Evolutionary conservation across 1,140 invertebrate species (phyloP), one percentile per base, ranked within the genome.

Genomic region (Oppia nitens): DNA sequence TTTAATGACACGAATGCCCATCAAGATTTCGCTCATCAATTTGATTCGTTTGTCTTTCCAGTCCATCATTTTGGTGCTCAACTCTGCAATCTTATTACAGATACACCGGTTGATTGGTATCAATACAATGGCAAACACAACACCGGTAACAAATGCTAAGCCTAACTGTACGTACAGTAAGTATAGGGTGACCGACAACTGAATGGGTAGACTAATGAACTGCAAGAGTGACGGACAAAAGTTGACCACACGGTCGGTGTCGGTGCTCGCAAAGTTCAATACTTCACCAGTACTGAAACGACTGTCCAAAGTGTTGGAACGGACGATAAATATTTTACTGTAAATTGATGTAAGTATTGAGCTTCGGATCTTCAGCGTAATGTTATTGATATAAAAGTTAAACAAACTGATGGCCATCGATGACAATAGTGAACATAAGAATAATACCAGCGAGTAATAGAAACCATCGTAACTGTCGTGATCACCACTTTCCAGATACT

Each of bases 191-290:
- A 91, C 80, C 23, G 76, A 74, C 48, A 93, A 71, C 83, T 91
- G 75, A 65, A 97, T 78, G 24, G 93, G 93, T 67, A 97, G 83
- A 71, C 89, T 94, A 93, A 95, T 98, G 63, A 96, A 78, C 17
- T 87, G 81, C 75, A 98, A 94, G 71, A 98, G 94, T 73, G 87
- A 94, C 0, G 86, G 82, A 74, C 88, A 93, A 45, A 92, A 87
- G 72, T 96, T 97, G 0, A 94, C 83, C 63, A 98, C 88, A 64
- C 93, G 78, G 67, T 95, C 90, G 0, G 84, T 84, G 71, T 98
- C 95, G 1, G 88, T 93, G 28, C 88, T 95, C 83, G 98, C 94
- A 65, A 92, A 89, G 73, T 98, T 98, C 0, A 95, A 80, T 26
- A 98, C 84, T 76, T 96, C 85, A 1, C 90, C 89, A 62, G 81